These are phyloP conservation scores for Hydrochoerus hydrochaeris DNA, from an alignment of 2,113 vertebrate genomes.

Conservation along the genomic window DNA sequence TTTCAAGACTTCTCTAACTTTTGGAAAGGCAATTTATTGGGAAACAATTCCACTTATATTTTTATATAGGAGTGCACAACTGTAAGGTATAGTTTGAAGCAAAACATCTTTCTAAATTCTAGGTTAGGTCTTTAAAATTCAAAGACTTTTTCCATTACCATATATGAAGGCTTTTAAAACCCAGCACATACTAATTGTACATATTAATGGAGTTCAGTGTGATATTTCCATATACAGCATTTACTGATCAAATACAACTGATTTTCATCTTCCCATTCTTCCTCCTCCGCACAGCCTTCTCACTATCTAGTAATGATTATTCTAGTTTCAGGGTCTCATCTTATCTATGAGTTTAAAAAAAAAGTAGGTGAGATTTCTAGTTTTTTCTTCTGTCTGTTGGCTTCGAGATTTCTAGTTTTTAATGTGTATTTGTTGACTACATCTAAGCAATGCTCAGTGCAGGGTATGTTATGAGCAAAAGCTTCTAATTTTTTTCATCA, in stretches of 20 bases:
- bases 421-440: not conserved
- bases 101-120: not conserved
- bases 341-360: conserved; percentile 20
- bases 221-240: not conserved
- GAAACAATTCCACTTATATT: not conserved
- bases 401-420: not conserved
- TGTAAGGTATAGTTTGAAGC: not conserved
- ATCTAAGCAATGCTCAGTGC: not conserved
- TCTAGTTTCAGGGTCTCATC: not conserved
- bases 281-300: not conserved
- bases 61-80: not conserved
- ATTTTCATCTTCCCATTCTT: not conserved
- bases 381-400: not conserved
- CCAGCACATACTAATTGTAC: too few species aligned
- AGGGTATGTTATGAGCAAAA: not conserved
- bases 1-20: conserved; percentile 39
- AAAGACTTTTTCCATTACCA: not conserved
- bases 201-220: not conserved
- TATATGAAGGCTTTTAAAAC: not conserved
- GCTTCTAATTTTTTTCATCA: not conserved
- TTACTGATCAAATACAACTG: too few species aligned
- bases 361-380: not conserved
- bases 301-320: not conserved
- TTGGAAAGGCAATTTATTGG: conserved; percentile 47
- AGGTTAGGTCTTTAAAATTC: not conserved